Evolutionary conservation across 2,888 invertebrate species (phyloP).

Genomic region (Lepidocyrtoides sp.): DNA sequence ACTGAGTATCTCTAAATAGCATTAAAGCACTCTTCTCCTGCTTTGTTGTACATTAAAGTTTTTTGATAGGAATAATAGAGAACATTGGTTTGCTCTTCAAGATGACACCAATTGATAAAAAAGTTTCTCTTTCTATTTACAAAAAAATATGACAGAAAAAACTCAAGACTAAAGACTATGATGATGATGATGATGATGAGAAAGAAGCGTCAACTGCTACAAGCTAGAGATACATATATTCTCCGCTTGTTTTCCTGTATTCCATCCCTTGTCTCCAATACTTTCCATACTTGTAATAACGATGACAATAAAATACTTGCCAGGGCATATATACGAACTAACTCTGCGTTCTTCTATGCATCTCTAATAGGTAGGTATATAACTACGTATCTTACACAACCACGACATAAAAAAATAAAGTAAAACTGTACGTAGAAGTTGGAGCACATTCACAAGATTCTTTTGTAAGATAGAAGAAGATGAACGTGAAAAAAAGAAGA

Average conservation of each 20-base stretch:
- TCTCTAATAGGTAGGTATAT: neutral
- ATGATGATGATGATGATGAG: constrained; percentile 31
- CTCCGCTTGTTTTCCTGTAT: neutral
- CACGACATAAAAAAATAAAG: neutral
- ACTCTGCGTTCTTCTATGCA: neutral
- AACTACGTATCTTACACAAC: neutral
- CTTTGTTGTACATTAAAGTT: constrained; percentile 58
- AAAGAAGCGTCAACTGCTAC: constrained; percentile 50
- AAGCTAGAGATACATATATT: too few relatives aligned
- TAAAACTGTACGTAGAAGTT: too few relatives aligned
- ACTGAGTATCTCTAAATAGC: constrained; percentile 41
- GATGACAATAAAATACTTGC: constrained; percentile 32
- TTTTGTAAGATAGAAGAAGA: constrained; percentile 35
- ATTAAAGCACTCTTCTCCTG: constrained; percentile 53
- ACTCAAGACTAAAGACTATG: constrained; percentile 34
- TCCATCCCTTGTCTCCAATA: constrained; percentile 9
- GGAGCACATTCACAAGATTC: constrained; percentile 34
- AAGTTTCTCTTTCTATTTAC: constrained; percentile 56
- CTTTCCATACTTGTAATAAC: constrained; percentile 28
- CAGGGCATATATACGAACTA: neutral
- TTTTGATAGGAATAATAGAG: constrained; percentile 69
- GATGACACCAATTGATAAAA: constrained; percentile 77
- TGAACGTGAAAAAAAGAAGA: constrained; percentile 40
- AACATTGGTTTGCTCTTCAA: constrained; percentile 77
- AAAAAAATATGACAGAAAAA: constrained; percentile 58